Conservation (phyloP, 2,888 invertebrate genomes). For the Caenorhabditis uteleia region DNA sequence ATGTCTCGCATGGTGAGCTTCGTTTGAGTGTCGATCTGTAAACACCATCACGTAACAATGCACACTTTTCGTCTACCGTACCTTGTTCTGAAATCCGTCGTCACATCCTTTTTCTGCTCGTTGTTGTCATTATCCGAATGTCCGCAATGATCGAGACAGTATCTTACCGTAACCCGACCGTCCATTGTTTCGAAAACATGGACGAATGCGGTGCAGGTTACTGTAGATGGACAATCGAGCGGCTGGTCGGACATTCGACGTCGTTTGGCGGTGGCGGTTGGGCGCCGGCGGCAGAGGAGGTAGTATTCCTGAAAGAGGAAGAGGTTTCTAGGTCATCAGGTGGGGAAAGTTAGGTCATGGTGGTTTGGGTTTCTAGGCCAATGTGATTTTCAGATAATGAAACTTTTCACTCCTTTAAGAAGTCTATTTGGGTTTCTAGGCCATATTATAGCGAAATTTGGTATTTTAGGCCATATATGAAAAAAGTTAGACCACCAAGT, state of each 20-base stretch:
- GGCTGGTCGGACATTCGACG: constrained; percentile 24
- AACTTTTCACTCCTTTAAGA: too few relatives aligned
- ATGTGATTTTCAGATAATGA: too few relatives aligned
- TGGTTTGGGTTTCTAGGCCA: too few relatives aligned
- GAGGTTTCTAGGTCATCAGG: not conserved
- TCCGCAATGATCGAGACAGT: constrained; percentile 40
- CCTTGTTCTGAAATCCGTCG: not conserved
- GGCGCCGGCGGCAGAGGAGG: constrained; percentile 32
- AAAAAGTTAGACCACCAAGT: too few relatives aligned
- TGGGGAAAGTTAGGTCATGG: not conserved
- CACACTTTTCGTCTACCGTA: not conserved
- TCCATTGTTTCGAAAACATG: constrained; percentile 39
- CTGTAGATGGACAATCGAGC: constrained; percentile 1
- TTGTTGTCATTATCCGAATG: constrained; percentile 7
- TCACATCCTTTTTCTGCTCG: constrained; percentile 5
- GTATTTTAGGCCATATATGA: too few relatives aligned
- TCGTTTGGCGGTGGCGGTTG: constrained; percentile 12
- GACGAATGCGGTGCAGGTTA: constrained; percentile 37
- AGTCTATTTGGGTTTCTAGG: too few relatives aligned
- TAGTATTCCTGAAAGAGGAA: constrained; percentile 37
- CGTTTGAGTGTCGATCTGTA: constrained; percentile 23
- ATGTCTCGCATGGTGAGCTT: constrained; percentile 26
- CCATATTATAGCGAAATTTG: too few relatives aligned
- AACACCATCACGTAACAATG: not conserved
- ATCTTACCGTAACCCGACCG: constrained; percentile 28